Evolutionary conservation across 2,113 vertebrate genomes (phyloP).

Genomic region (Pelusios castaneus): DNA sequence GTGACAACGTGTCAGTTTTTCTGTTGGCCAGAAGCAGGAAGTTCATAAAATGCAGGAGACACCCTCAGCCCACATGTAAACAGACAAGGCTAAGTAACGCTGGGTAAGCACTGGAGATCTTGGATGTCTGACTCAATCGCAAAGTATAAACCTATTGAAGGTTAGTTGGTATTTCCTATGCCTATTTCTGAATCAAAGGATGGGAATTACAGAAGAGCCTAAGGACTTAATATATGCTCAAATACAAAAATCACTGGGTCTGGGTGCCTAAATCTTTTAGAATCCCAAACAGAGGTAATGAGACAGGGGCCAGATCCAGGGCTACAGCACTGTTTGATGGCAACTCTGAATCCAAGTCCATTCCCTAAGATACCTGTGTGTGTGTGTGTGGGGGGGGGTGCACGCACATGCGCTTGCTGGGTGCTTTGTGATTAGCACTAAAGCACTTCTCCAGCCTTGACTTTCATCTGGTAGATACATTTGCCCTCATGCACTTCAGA

Average conservation of each 20-base stretch:
- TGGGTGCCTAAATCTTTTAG: neutral
- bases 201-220: neutral
- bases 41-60: neutral
- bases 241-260: neutral
- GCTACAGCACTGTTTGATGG: neutral
- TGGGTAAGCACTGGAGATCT: neutral
- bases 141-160: neutral
- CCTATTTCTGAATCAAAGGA: neutral
- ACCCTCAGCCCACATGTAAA: neutral
- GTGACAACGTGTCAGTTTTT: neutral
- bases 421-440: neutral
- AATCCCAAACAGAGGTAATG: neutral
- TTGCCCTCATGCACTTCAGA: neutral
- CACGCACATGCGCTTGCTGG: too few relatives aligned
- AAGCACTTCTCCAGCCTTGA: neutral
- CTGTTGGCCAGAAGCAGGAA: neutral
- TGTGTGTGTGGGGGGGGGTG: too few relatives aligned
- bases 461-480: neutral
- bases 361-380: neutral
- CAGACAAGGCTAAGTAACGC: neutral
- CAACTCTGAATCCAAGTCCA: accelerated
- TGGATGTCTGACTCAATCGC: neutral
- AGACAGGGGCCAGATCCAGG: neutral
- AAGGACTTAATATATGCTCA: neutral
- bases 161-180: neutral